Percentiles rank a stretch among this genome's conserved stretches.
phyloP scores from a whole-genome alignment of 2,888 invertebrate species.

The Ormyrus thymus region DNA sequence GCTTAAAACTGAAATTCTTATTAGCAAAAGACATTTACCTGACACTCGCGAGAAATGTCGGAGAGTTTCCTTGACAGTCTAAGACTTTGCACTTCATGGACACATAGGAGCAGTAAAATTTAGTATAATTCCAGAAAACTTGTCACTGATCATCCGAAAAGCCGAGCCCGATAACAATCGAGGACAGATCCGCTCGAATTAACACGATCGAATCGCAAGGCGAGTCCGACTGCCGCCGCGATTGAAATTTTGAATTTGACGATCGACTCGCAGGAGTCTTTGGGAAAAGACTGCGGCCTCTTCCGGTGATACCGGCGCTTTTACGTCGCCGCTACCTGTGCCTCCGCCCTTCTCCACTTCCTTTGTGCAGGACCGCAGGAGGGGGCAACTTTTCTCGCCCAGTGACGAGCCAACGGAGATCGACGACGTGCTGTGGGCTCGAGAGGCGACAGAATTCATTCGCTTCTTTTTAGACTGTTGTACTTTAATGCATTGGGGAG shows the following conservation, averaged over 20 bases:
- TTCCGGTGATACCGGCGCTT: conserved; percentile 61
- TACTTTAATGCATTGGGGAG: too few relatives aligned
- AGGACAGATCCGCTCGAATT: conserved; percentile 4
- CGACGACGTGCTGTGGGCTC: too few relatives aligned
- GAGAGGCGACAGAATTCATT: conserved; percentile 10
- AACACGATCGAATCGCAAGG: neutral
- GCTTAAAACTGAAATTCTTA: neutral
- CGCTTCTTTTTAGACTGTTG: too few relatives aligned
- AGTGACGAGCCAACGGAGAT: neutral
- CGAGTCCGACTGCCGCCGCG: neutral
- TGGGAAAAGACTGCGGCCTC: conserved; percentile 63
- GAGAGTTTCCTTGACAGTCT: conserved; percentile 73
- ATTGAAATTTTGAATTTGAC: conserved; percentile 22
- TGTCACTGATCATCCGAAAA: neutral
- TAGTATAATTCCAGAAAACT: conserved; percentile 5
- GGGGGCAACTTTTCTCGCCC: conserved; percentile 25
- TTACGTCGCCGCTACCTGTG: conserved; percentile 61
- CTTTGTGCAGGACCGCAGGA: neutral
- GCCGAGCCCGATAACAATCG: neutral
- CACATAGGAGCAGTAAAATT: conserved; percentile 66
- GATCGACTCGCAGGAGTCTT: conserved; percentile 15
- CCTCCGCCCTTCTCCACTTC: conserved; percentile 41
- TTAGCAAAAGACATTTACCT: conserved; percentile 62
- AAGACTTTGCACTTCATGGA: conserved; percentile 74
- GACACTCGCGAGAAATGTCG: conserved; percentile 71